A percentile compares a stretch with the other conserved stretches of the same genome.
Conservation (phyloP, 2,113 vertebrate species). For the Pollachius pollachius region DNA sequence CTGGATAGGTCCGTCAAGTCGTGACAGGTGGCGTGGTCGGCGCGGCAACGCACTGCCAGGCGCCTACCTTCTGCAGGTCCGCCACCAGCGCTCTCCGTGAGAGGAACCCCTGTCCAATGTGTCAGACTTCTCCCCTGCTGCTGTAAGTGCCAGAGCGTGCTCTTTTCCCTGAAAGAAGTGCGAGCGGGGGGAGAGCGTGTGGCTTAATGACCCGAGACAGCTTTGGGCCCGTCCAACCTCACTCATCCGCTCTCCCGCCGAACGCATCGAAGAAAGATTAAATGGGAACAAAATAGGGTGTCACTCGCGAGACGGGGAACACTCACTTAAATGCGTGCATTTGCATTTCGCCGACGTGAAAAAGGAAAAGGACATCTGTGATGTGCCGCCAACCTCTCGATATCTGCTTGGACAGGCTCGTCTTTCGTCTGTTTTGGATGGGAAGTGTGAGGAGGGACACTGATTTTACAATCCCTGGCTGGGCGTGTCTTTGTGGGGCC, state of each 20-base stretch:
- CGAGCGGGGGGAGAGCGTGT: conserved; percentile 52
- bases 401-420: conserved; percentile 9
- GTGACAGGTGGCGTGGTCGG: conserved; percentile 62
- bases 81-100: conserved; percentile 38
- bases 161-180: conserved; percentile 47
- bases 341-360: conserved; percentile 23
- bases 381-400: conserved; percentile 4
- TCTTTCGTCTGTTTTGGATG: not conserved
- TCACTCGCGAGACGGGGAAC: conserved; percentile 41
- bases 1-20: conserved; percentile 60
- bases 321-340: conserved; percentile 29
- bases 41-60: conserved; percentile 52
- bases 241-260: conserved; percentile 47
- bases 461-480: not conserved
- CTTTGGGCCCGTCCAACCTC: conserved; percentile 57
- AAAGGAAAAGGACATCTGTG: conserved; percentile 1
- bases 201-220: conserved; percentile 67
- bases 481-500: not conserved
- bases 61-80: conserved; percentile 58
- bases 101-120: conserved; percentile 63
- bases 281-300: conserved; percentile 64
- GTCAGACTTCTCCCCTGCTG: conserved; percentile 51
- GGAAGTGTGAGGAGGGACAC: not conserved
- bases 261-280: conserved; percentile 57
- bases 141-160: conserved; percentile 62